phyloP scores from a whole-genome alignment of 2,888 invertebrate genomes.

The Coecobrya sp. region DNA sequence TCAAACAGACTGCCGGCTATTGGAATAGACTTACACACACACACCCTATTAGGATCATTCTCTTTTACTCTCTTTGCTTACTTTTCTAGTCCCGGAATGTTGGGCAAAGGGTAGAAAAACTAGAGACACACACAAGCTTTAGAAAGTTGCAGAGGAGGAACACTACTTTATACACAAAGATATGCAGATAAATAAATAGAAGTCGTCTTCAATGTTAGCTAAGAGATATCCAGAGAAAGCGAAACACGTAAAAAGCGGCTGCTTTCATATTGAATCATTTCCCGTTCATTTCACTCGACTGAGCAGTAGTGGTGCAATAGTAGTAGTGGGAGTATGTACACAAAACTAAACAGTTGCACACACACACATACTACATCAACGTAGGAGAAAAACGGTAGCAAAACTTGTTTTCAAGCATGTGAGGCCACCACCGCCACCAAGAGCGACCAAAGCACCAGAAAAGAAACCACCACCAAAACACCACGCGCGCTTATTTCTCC shows the following conservation, averaged over 20 bases:
- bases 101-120: neutral
- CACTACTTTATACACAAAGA: neutral
- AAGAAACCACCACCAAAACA: constrained; percentile 32
- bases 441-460: constrained; percentile 26
- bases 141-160: neutral
- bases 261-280: constrained; percentile 81
- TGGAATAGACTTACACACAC: neutral
- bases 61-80: too few relatives aligned
- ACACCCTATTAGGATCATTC: neutral
- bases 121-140: neutral
- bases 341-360: constrained; percentile 5
- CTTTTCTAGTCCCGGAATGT: too few relatives aligned
- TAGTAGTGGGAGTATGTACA: neutral
- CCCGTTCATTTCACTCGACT: constrained; percentile 81
- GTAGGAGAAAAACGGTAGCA: neutral
- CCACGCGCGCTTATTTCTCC: constrained; percentile 41
- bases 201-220: constrained; percentile 4
- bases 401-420: neutral
- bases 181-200: constrained; percentile 58
- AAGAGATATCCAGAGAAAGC: constrained; percentile 15
- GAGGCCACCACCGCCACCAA: constrained; percentile 27
- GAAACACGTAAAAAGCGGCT: constrained; percentile 68
- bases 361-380: neutral
- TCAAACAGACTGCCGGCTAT: neutral
- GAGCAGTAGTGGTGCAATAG: constrained; percentile 63